Evolutionary conservation across 2,888 invertebrate species (phyloP), one percentile per base, ranked within the genome.

Genomic region (Drosophila rellima): DNA sequence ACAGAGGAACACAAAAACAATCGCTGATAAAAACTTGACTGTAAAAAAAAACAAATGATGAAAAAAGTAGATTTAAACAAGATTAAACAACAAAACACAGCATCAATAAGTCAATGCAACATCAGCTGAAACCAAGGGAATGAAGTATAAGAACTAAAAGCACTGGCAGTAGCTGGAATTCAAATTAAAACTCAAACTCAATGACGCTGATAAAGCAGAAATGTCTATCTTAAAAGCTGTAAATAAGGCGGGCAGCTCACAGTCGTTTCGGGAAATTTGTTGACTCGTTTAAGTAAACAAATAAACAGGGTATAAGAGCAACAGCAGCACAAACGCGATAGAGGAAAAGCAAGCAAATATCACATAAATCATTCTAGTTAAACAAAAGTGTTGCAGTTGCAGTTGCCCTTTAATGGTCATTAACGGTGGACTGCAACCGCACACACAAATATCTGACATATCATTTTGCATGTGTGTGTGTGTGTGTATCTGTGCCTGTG

Each of bases 371-470:
- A 57, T 20, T 45, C 40, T 40, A 44, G 48, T 18, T 64, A 45
- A 54, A 64, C 77, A 76, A 66, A 72, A 66, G 15, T 66, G 74
- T 63, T 60, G 52, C 56, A 51, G 35, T 48, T 74, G 50, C 54
- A 64, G 42, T 52, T 66, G 47, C 55, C 17, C 54, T 57, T 44
- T 45, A 65, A 72, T 56, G 67, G 73, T 33, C 56, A 57, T 54
- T 31, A 65, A 54, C 42, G 48, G 56, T 57, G 61, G 64, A 63
- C 18, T 50, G 55, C 51, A 52, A 39, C 42, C 17, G 13, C 17
- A 42, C 18, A n/a, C 57, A 62, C 31, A 69, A 20, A 44, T 33
- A 42, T 37, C 26, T 42, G 11, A 26, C 23, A 42, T 56, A 8
- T 8, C 17, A 37, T n/a, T 8, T 17, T 13, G 33, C 20, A 17